A percentile compares a stretch with the other conserved stretches of the same genome.
These are phyloP conservation scores for Pogonognathellus flavescens DNA, from an alignment of 1,140 invertebrate genomes.

Conservation along the genomic window DNA sequence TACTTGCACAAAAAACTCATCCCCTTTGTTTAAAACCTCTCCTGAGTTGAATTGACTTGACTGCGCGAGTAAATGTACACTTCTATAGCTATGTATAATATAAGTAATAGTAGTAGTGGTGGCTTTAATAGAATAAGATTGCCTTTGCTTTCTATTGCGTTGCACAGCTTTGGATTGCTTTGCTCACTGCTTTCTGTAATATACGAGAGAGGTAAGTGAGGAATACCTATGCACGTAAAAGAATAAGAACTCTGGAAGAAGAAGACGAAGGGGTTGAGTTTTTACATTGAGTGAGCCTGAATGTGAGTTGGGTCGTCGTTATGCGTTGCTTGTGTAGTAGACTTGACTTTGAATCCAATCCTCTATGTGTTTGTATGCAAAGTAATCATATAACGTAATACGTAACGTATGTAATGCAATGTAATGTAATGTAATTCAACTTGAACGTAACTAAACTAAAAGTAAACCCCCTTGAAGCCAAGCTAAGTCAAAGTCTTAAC, in stretches of 20 bases:
- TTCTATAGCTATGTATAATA: background rate
- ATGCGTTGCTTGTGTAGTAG: no score
- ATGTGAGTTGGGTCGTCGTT: no score
- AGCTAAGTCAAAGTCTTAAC: background rate
- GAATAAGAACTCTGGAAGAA: background rate
- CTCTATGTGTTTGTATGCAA: background rate
- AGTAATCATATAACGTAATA: constrained; percentile 9
- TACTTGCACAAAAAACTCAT: constrained; percentile 25
- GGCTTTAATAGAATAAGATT: background rate
- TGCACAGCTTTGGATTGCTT: constrained; percentile 13
- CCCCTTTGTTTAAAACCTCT: constrained; percentile 49
- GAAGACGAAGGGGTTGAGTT: constrained; percentile 31
- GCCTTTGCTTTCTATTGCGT: constrained; percentile 29
- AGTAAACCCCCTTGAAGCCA: constrained; percentile 45
- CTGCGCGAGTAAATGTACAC: no score
- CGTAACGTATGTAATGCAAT: background rate
- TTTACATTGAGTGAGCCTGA: background rate
- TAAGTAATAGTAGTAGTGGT: no score
- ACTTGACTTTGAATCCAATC: constrained; percentile 27
- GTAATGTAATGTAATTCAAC: constrained; percentile 47
- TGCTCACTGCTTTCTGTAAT: constrained; percentile 9
- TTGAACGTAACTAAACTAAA: constrained; percentile 35
- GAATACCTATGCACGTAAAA: background rate
- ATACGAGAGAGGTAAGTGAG: no score
- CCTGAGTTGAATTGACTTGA: background rate